Conservation (phyloP, 1,140 invertebrate genomes). For the Aphis gossypii region DNA sequence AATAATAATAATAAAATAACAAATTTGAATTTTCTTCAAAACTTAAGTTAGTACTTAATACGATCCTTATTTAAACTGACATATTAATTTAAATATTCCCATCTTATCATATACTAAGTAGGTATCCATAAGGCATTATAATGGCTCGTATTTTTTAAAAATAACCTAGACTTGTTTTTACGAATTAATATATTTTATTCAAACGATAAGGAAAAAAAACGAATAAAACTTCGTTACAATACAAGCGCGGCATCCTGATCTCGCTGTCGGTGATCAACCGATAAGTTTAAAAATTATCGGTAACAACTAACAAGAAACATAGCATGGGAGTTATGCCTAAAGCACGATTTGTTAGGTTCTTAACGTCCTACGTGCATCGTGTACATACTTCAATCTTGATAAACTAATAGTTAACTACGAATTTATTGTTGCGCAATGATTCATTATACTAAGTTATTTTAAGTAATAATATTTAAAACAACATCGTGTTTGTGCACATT, state of each 20-base stretch:
- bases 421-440: conserved; percentile 39
- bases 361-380: conserved; percentile 35
- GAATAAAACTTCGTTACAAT: conserved; percentile 33
- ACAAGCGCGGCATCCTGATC: neutral
- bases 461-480: conserved; percentile 37
- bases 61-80: neutral
- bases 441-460: conserved; percentile 33
- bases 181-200: conserved; percentile 22
- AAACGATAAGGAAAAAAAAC: neutral
- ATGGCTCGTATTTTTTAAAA: neutral
- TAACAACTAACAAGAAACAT: conserved; percentile 44
- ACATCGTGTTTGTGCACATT: neutral
- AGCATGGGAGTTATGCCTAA: conserved; percentile 43
- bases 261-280: conserved; percentile 22
- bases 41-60: neutral
- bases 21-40: neutral
- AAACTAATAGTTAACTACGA: conserved; percentile 48
- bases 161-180: conserved; percentile 19
- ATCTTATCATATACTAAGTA: neutral
- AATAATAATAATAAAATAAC: neutral
- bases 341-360: conserved; percentile 38
- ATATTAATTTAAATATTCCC: conserved; percentile 14
- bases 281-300: conserved; percentile 42
- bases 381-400: conserved; percentile 36
- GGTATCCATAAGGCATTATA: neutral